Percentiles rank a stretch among this genome's conserved stretches.
phyloP scores from a whole-genome alignment of 2,888 invertebrate species.

The Acrobeloides nanus region DNA sequence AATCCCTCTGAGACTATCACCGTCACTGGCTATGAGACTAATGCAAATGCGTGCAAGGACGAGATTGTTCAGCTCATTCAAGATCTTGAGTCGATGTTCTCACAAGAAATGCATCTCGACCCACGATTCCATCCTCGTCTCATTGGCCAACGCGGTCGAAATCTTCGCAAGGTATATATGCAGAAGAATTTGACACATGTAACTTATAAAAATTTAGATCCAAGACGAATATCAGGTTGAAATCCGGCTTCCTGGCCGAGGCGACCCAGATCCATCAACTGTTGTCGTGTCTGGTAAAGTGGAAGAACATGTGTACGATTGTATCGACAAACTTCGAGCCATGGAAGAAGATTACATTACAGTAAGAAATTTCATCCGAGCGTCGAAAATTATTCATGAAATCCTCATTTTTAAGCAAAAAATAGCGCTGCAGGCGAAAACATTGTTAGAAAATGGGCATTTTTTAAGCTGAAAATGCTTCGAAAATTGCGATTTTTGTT shows the following conservation, averaged over 20 bases:
- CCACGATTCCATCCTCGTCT: constrained; percentile 47
- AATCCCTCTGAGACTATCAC: constrained; percentile 16
- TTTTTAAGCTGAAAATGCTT: too few species aligned
- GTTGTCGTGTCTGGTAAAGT: constrained; percentile 78
- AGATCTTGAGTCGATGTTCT: constrained; percentile 64
- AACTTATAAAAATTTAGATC: too few species aligned
- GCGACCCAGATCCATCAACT: constrained; percentile 67
- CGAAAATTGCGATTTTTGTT: too few species aligned
- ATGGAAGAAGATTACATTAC: constrained; percentile 64
- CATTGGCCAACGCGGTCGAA: constrained; percentile 47
- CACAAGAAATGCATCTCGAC: constrained; percentile 47
- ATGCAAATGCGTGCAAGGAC: constrained; percentile 75
- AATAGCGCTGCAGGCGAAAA: too few species aligned
- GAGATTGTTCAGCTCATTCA: constrained; percentile 86
- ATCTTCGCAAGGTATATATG: too few species aligned
- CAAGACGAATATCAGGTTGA: constrained; percentile 82
- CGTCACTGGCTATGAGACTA: constrained; percentile 81
- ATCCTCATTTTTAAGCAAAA: too few species aligned
- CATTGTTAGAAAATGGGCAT: too few species aligned
- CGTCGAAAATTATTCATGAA: too few species aligned
- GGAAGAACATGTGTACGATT: constrained; percentile 74
- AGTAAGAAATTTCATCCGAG: too few species aligned
- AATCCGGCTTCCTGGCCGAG: constrained; percentile 80
- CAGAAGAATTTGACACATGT: too few species aligned
- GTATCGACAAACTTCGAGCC: constrained; percentile 79